These are phyloP conservation scores for Collichthys lucidus DNA, from an alignment of 2,113 vertebrate genomes.

Conservation along the genomic window DNA sequence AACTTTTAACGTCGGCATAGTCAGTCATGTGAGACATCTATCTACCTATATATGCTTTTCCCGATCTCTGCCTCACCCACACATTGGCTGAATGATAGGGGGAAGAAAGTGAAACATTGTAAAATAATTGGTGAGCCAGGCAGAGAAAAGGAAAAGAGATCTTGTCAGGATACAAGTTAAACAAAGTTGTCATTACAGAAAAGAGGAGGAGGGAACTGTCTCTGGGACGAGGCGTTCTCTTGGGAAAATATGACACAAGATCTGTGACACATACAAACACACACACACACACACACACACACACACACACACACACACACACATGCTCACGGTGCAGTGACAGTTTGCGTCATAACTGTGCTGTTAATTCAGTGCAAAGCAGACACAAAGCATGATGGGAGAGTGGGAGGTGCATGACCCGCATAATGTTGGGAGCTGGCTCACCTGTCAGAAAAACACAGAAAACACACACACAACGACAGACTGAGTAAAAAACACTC, in stretches of 20 bases:
- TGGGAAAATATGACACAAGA: constrained; percentile 63
- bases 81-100: constrained; percentile 26
- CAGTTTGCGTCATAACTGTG: constrained; percentile 49
- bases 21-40: too few species aligned
- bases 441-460: constrained; percentile 60
- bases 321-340: constrained; percentile 23
- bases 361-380: constrained; percentile 26
- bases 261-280: constrained; percentile 34
- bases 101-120: constrained; percentile 21
- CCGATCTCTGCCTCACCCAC: constrained; percentile 28
- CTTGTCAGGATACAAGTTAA: constrained; percentile 41
- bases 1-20: too few species aligned
- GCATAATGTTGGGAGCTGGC: constrained; percentile 49
- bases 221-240: constrained; percentile 48
- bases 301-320: constrained; percentile 18
- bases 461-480: background rate
- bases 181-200: constrained; percentile 67
- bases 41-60: background rate
- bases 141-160: constrained; percentile 36
- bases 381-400: constrained; percentile 59
- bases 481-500: background rate
- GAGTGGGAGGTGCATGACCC: constrained; percentile 61
- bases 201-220: constrained; percentile 59
- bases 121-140: constrained; percentile 35
- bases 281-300: constrained; percentile 34